These are phyloP conservation scores for Progne subis DNA, from an alignment of 2,113 vertebrate genomes.

Conservation along the genomic window DNA sequence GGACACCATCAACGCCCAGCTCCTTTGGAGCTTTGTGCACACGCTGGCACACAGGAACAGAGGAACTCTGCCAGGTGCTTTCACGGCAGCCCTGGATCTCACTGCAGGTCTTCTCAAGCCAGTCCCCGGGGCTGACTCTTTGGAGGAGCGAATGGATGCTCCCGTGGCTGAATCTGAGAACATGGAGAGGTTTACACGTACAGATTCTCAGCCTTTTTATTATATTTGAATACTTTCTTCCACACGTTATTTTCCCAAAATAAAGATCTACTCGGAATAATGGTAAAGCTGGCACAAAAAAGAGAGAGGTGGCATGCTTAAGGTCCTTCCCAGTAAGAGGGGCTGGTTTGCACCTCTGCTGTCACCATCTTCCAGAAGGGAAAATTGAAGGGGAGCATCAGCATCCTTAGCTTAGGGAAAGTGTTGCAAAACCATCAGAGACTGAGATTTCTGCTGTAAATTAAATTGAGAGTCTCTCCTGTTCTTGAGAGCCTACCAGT, in stretches of 20 bases:
- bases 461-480: background rate
- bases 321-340: background rate
- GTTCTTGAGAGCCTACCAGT: background rate
- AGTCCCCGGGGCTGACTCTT: background rate
- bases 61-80: background rate
- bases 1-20: background rate
- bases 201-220: background rate
- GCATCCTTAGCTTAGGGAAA: background rate
- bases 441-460: background rate
- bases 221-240: background rate
- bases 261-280: background rate
- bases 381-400: background rate
- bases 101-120: background rate
- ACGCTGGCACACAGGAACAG: background rate
- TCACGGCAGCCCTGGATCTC: background rate
- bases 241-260: background rate
- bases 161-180: background rate
- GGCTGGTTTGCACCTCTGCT: background rate
- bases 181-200: background rate
- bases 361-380: background rate
- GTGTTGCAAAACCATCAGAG: background rate
- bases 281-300: background rate
- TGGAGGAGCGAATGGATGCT: background rate
- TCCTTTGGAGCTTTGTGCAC: background rate
- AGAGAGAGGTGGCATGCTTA: background rate